Conservation (phyloP, 2,888 invertebrate genomes). For the Platycheirus rosarum region DNA sequence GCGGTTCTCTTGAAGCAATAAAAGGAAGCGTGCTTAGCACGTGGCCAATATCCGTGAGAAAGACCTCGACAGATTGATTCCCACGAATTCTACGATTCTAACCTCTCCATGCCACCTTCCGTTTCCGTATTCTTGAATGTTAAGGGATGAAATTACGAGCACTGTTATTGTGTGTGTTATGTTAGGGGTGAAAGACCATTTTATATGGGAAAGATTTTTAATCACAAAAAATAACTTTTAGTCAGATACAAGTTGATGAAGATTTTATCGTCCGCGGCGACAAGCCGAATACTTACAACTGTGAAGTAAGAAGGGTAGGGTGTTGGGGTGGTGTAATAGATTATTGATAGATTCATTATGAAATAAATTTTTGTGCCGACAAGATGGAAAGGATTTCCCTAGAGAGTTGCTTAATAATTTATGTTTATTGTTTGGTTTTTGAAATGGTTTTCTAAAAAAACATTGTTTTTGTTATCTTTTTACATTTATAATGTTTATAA, state of each 20-base stretch:
- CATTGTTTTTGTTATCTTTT: too few relatives aligned
- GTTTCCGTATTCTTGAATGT: conserved; percentile 20
- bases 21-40: conserved; percentile 79
- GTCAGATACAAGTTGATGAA: conserved; percentile 9
- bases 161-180: neutral
- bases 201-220: conserved; percentile 48
- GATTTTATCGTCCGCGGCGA: conserved; percentile 16
- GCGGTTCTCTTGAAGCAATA: conserved; percentile 60
- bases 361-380: conserved; percentile 52
- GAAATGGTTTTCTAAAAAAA: too few relatives aligned
- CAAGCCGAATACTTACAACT: neutral
- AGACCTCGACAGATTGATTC: conserved; percentile 80
- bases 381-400: conserved; percentile 53
- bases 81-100: conserved; percentile 75
- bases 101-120: conserved; percentile 41
- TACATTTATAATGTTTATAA: too few relatives aligned
- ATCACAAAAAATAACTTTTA: conserved; percentile 47
- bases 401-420: conserved; percentile 50
- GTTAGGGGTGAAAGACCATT: conserved; percentile 34
- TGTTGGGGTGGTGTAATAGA: conserved; percentile 1
- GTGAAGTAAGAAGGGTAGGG: conserved; percentile 41
- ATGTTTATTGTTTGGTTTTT: too few relatives aligned
- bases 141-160: conserved; percentile 33
- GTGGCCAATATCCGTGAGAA: conserved; percentile 82
- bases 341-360: conserved; percentile 46